Evolutionary conservation across 2,888 invertebrate genomes (phyloP).

Genomic region (Muschampia plurimacula): DNA sequence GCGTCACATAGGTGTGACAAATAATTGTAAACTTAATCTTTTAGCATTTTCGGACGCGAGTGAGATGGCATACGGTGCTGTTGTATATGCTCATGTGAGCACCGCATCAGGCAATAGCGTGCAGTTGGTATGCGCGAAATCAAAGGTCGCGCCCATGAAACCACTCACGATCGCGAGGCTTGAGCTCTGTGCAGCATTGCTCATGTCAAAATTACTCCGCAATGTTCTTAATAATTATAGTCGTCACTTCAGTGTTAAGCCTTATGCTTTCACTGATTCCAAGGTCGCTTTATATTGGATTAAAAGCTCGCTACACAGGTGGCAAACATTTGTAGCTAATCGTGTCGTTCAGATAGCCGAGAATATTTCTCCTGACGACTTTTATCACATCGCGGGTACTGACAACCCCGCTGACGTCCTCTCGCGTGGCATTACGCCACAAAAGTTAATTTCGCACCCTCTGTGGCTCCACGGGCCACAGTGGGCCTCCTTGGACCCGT

Average conservation of each 20-base stretch:
- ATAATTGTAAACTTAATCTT: constrained; percentile 15
- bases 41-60: constrained; percentile 41
- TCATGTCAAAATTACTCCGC: constrained; percentile 32
- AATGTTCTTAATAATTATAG: constrained; percentile 21
- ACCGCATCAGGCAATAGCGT: constrained; percentile 1
- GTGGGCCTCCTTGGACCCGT: constrained; percentile 20
- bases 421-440: constrained; percentile 23
- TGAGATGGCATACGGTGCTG: constrained; percentile 39
- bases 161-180: constrained; percentile 25
- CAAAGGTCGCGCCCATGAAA: constrained; percentile 33
- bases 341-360: constrained; percentile 23
- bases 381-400: background rate
- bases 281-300: constrained; percentile 40
- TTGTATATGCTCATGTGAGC: constrained; percentile 33
- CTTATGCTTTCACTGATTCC: constrained; percentile 33
- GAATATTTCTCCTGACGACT: constrained; percentile 20
- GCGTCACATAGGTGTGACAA: constrained; percentile 35
- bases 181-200: constrained; percentile 29
- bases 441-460: constrained; percentile 23
- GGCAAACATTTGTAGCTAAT: constrained; percentile 39
- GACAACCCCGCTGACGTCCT: constrained; percentile 19
- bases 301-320: constrained; percentile 35
- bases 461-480: constrained; percentile 31
- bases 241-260: constrained; percentile 6
- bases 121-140: constrained; percentile 1